Percentiles rank a stretch among this genome's conserved stretches.
phyloP scores from a whole-genome alignment of 2,113 vertebrate species.

The Menidia beryllina region DNA sequence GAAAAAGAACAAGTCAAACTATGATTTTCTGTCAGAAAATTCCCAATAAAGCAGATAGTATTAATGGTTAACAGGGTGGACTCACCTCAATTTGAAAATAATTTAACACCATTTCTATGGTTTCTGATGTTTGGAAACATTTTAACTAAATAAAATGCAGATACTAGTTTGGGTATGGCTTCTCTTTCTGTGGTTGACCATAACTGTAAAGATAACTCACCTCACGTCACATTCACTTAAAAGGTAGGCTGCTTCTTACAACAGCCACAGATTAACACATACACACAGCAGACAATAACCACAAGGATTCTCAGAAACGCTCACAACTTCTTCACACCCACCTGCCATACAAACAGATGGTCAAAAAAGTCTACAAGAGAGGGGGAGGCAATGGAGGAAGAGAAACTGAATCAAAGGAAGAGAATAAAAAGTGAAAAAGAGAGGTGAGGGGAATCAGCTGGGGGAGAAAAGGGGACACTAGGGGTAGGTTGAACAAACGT shows the following conservation, averaged over 20 bases:
- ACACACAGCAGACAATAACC: constrained; percentile 54
- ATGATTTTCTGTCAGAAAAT: background rate
- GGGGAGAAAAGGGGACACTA: constrained; percentile 12
- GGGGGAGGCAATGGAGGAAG: background rate
- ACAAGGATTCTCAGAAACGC: constrained; percentile 74
- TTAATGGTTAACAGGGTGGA: background rate
- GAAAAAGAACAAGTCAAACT: constrained; percentile 1
- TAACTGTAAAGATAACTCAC: constrained; percentile 31
- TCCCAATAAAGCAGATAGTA: too few species aligned
- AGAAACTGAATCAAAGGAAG: constrained; percentile 28
- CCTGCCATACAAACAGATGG: constrained; percentile 60
- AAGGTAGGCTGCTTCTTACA: constrained; percentile 68
- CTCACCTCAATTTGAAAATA: background rate
- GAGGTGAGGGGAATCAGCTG: constrained; percentile 21
- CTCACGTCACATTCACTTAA: constrained; percentile 65
- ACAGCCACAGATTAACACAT: constrained; percentile 38
- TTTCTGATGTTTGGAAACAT: background rate
- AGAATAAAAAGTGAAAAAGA: background rate
- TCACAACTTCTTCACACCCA: constrained; percentile 61
- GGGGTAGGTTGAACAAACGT: constrained; percentile 2
- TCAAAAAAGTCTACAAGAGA: constrained; percentile 22
- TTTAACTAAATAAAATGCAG: background rate
- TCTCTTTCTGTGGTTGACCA: constrained; percentile 55
- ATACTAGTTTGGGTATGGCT: constrained; percentile 1
- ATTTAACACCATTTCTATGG: background rate